Evolutionary conservation across 2,888 invertebrate genomes (phyloP).

Genomic region (Yponomeuta evonymella): DNA sequence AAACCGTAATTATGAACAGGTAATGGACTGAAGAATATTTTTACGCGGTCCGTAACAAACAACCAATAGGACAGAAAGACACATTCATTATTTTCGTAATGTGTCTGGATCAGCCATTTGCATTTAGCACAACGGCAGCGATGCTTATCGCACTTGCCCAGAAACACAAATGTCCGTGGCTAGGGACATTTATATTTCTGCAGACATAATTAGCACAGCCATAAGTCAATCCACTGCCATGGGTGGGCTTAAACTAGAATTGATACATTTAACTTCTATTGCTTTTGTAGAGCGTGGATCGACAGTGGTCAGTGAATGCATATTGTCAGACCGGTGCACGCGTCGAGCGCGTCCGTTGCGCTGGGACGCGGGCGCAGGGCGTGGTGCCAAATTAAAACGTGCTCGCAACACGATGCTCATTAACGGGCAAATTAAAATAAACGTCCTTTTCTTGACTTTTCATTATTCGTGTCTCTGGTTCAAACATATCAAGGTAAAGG

Average conservation of each 20-base stretch:
- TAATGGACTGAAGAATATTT: not conserved
- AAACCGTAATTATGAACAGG: not conserved
- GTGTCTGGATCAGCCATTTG: no score
- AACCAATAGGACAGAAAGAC: no score
- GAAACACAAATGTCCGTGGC: not conserved
- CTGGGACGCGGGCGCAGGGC: slow-evolving; percentile 18
- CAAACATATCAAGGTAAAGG: not conserved
- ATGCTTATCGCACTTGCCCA: not conserved
- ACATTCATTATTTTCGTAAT: no score
- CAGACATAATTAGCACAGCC: not conserved
- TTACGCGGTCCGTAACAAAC: not conserved
- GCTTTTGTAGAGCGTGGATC: not conserved
- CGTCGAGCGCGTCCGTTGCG: slow-evolving; percentile 14
- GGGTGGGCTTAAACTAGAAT: not conserved
- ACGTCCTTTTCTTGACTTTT: slow-evolving; percentile 10
- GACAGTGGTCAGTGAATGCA: not conserved
- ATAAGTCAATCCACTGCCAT: not conserved
- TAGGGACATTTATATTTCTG: not conserved
- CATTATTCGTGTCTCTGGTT: not conserved
- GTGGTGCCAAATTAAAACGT: slow-evolving; percentile 17
- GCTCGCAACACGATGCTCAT: slow-evolving; percentile 12
- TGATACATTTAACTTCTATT: not conserved
- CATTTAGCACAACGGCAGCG: no score
- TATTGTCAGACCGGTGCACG: not conserved
- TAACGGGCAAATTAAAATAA: slow-evolving; percentile 10